A percentile compares a stretch with the other conserved stretches of the same genome.
phyloP scores from a whole-genome alignment of 2,113 vertebrate genomes.

The Pachyramphus minor region DNA sequence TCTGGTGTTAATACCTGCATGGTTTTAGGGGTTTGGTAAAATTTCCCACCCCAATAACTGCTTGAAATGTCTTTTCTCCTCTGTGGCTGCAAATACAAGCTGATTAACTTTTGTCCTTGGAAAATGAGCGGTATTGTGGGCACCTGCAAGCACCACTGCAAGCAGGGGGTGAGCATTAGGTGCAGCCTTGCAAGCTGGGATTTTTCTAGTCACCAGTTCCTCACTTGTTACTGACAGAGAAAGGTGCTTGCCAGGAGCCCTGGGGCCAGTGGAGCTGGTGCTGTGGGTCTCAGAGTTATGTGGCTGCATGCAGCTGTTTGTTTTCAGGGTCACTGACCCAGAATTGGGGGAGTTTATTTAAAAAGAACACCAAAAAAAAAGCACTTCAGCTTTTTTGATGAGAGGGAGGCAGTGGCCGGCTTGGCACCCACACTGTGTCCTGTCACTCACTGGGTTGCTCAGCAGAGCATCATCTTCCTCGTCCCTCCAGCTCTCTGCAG shows the following conservation, averaged over 20 bases:
- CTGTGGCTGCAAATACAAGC: not conserved
- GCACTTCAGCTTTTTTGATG: not conserved
- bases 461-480: not conserved
- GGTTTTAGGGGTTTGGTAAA: not conserved
- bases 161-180: not conserved
- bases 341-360: not conserved
- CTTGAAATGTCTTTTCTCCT: not conserved
- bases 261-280: not conserved
- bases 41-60: not conserved
- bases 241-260: not conserved
- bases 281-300: not conserved
- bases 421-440: not conserved
- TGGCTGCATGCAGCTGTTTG: not conserved
- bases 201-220: not conserved
- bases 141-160: not conserved
- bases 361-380: not conserved
- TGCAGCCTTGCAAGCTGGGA: not conserved
- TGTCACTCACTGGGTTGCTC: not conserved
- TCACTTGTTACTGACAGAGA: not conserved
- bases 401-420: not conserved
- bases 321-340: not conserved
- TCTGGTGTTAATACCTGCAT: not conserved
- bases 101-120: conserved; percentile 29
- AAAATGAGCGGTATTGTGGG: not conserved
- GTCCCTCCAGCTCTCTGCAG: not conserved